These are phyloP conservation scores for Cathartes aura DNA, from an alignment of 2,113 vertebrate genomes.

Conservation along the genomic window DNA sequence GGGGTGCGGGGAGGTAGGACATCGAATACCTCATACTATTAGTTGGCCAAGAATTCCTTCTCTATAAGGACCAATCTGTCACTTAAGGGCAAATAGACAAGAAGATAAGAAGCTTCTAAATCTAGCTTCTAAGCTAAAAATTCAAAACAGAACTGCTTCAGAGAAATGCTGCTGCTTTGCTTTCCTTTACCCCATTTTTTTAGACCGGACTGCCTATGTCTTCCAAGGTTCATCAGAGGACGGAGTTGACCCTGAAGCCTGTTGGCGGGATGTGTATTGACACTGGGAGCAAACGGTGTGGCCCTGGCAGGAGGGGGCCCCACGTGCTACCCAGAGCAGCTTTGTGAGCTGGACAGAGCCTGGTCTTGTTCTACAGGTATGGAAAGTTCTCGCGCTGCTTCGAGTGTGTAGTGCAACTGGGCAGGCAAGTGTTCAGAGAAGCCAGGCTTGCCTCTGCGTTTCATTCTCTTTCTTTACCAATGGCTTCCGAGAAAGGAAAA, in stretches of 20 bases:
- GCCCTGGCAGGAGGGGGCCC: not conserved
- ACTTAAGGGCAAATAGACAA: not conserved
- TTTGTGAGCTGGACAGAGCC: not conserved
- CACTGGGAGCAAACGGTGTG: not conserved
- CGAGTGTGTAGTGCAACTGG: not conserved
- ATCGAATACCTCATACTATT: not conserved
- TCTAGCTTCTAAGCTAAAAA: not conserved
- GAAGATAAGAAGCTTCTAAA: not conserved
- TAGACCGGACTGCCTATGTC: not conserved
- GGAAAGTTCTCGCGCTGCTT: not conserved
- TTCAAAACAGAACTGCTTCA: not conserved
- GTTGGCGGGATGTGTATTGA: fast-evolving
- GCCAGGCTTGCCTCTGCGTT: not conserved
- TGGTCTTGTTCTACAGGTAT: not conserved
- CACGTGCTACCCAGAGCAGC: fast-evolving
- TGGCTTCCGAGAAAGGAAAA: not conserved
- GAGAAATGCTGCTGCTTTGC: not conserved
- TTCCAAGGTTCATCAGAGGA: not conserved
- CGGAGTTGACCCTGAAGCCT: not conserved
- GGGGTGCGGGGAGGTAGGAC: not conserved
- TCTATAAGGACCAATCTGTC: not conserved
- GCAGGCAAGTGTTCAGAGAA: not conserved
- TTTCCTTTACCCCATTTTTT: not conserved
- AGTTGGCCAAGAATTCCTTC: not conserved
- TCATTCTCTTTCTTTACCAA: not conserved